A percentile compares a stretch with the other conserved stretches of the same genome.
phyloP scores from a whole-genome alignment of 2,888 invertebrate genomes.

The Eubasilissa splendida region DNA sequence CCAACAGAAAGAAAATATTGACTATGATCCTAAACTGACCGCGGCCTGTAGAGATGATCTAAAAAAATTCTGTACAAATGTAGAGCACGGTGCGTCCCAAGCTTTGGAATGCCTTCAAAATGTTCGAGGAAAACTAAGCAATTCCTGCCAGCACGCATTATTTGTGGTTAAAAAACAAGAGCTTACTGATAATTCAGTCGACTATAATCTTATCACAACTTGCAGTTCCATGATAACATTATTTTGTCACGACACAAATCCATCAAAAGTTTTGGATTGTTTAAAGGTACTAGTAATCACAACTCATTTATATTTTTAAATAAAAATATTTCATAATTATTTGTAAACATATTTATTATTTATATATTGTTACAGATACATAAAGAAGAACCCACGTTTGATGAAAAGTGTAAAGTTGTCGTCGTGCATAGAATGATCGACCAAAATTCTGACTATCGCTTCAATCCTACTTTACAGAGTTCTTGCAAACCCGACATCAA shows the following conservation, averaged over 20 bases:
- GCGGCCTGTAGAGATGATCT: conserved; percentile 88
- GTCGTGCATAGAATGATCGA: conserved; percentile 92
- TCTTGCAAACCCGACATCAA: conserved; percentile 88
- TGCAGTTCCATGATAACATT: conserved; percentile 90
- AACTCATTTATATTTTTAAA: no score
- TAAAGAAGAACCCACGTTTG: conserved; percentile 85
- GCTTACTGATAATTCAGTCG: conserved; percentile 88
- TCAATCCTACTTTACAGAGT: conserved; percentile 87
- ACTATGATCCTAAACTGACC: conserved; percentile 88
- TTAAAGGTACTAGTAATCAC: conserved; percentile 74
- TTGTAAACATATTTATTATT: neutral
- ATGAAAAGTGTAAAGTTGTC: conserved; percentile 86
- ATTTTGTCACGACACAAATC: conserved; percentile 84
- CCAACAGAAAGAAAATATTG: conserved; percentile 91
- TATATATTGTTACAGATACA: conserved; percentile 71
- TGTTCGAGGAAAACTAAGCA: conserved; percentile 76
- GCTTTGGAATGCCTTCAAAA: conserved; percentile 86
- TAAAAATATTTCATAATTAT: neutral
- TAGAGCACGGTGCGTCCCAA: conserved; percentile 79
- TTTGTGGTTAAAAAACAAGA: conserved; percentile 91
- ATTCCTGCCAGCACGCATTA: conserved; percentile 83
- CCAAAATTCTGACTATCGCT: conserved; percentile 90
- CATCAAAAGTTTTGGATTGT: conserved; percentile 81
- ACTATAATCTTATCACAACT: conserved; percentile 86
- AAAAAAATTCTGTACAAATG: conserved; percentile 78